These are phyloP conservation scores for Geopemphigus sp. DNA, from an alignment of 1,140 invertebrate genomes.

Conservation along the genomic window DNA sequence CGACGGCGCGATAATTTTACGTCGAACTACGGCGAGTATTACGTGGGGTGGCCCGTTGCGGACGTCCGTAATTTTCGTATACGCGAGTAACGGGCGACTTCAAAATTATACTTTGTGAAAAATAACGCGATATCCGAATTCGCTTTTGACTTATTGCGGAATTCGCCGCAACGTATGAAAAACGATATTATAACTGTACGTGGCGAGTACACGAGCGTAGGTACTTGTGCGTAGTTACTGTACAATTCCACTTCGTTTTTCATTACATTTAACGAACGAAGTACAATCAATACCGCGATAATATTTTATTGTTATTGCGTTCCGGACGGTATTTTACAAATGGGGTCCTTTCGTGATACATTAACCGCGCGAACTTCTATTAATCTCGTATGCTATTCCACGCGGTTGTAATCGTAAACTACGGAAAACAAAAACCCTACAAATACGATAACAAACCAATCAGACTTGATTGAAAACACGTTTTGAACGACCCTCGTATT, in stretches of 20 bases:
- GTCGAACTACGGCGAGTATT: too few relatives aligned
- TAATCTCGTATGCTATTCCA: neutral
- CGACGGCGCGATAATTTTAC: too few relatives aligned
- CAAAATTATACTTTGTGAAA: too few relatives aligned
- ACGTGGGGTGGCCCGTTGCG: too few relatives aligned
- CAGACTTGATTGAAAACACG: neutral
- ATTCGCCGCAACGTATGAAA: neutral
- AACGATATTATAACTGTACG: neutral
- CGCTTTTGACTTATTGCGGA: too few relatives aligned
- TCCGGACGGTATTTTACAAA: neutral
- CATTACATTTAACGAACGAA: neutral
- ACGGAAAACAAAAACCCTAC: neutral
- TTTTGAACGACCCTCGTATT: neutral
- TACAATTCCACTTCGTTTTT: neutral
- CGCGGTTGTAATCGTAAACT: neutral
- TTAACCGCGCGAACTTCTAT: neutral
- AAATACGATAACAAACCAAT: neutral
- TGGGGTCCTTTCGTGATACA: neutral
- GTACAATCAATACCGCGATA: neutral
- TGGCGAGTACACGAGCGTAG: too few relatives aligned
- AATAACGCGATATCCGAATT: too few relatives aligned
- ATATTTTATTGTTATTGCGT: neutral
- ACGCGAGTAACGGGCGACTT: too few relatives aligned
- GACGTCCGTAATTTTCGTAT: too few relatives aligned
- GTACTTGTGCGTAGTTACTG: too few relatives aligned